These are phyloP conservation scores for Manduca sexta DNA, from an alignment of 1,140 invertebrate genomes.

Conservation along the genomic window DNA sequence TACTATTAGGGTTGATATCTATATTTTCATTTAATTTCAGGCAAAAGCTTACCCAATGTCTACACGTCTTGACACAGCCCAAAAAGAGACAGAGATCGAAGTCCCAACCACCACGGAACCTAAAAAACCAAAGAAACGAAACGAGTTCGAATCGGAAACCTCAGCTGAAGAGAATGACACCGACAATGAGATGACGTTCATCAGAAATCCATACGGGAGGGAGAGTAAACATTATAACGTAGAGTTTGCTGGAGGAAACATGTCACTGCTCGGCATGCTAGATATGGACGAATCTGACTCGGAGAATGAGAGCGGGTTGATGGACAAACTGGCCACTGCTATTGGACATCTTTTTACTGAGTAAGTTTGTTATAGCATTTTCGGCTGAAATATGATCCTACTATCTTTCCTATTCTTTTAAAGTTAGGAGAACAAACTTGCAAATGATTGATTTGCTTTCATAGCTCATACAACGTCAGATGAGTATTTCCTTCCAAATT, in stretches of 20 bases:
- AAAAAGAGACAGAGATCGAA: constrained; percentile 45
- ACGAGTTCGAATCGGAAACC: constrained; percentile 74
- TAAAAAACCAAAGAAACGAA: constrained; percentile 39
- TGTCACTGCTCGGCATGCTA: constrained; percentile 73
- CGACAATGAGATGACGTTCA: constrained; percentile 76
- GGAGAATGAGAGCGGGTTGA: constrained; percentile 82
- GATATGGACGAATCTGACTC: constrained; percentile 86
- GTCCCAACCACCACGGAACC: constrained; percentile 23
- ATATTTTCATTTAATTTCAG: constrained; percentile 44
- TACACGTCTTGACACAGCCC: constrained; percentile 59
- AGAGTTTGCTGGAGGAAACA: constrained; percentile 34
- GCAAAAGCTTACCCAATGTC: constrained; percentile 79
- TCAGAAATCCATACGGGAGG: constrained; percentile 62
- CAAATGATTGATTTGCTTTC: too few relatives aligned
- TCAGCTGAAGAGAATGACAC: constrained; percentile 77
- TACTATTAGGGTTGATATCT: too few relatives aligned
- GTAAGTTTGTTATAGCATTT: constrained; percentile 29
- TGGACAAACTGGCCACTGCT: constrained; percentile 81
- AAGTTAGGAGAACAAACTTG: too few relatives aligned
- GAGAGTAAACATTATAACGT: constrained; percentile 50
- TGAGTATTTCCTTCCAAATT: too few relatives aligned
- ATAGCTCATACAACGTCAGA: too few relatives aligned
- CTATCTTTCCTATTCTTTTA: too few relatives aligned
- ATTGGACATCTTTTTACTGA: constrained; percentile 82
- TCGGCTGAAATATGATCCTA: neutral